Conservation (phyloP, 1,140 invertebrate genomes). For the Penaeus vannamei region DNA sequence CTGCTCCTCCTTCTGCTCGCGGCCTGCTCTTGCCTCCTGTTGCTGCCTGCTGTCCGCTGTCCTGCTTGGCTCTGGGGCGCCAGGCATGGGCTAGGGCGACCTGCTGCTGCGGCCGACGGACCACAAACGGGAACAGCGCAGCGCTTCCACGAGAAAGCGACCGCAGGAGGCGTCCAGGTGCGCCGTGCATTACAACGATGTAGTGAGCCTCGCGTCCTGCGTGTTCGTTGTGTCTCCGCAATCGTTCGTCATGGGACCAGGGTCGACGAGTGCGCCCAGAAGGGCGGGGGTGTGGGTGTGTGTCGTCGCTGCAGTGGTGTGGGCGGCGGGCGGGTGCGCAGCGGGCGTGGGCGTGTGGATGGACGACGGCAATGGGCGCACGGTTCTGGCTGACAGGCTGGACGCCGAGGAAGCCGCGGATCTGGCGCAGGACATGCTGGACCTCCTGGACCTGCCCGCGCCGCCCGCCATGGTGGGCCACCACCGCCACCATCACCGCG, state of each 20-base stretch:
- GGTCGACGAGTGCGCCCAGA: neutral
- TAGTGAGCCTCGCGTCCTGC: too few relatives aligned
- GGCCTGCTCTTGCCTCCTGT: too few relatives aligned
- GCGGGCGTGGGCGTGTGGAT: slow-evolving; percentile 57
- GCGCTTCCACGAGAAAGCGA: too few relatives aligned
- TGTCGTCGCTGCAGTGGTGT: neutral
- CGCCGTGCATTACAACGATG: too few relatives aligned
- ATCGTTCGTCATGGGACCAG: neutral
- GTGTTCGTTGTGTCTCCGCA: too few relatives aligned
- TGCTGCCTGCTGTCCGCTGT: too few relatives aligned
- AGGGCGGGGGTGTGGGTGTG: slow-evolving; percentile 1
- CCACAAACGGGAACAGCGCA: too few relatives aligned
- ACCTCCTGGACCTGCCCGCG: slow-evolving; percentile 45
- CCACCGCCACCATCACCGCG: slow-evolving; percentile 41
- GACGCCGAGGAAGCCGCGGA: slow-evolving; percentile 48
- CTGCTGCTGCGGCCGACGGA: too few relatives aligned
- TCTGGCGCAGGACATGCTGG: slow-evolving; percentile 45
- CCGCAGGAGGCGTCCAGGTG: too few relatives aligned
- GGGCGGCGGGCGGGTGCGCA: slow-evolving; percentile 16
- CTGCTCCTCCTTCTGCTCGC: too few relatives aligned
- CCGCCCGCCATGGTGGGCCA: neutral
- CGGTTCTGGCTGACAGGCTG: slow-evolving; percentile 44
- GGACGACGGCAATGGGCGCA: slow-evolving; percentile 53
- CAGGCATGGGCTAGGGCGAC: too few relatives aligned
- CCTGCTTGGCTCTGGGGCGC: too few relatives aligned